Evolutionary conservation across 2,888 invertebrate genomes (phyloP).

Genomic region (Leuctra nigra): DNA sequence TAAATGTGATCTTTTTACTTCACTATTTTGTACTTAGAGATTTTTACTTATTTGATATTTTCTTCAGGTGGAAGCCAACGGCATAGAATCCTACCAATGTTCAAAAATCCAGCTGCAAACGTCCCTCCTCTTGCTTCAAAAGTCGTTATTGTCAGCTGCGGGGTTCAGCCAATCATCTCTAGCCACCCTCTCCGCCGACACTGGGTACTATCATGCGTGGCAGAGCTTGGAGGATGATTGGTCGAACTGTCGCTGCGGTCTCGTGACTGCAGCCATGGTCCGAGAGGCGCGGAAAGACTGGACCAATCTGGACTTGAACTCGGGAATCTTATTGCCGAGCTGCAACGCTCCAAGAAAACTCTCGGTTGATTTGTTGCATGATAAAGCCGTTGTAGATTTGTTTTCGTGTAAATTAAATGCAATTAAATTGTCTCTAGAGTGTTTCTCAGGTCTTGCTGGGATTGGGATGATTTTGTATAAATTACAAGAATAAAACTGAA

Average conservation of each 20-base stretch:
- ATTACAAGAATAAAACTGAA: no score
- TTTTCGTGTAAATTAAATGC: slow-evolving; percentile 22
- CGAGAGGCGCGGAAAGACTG: not conserved
- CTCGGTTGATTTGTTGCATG: not conserved
- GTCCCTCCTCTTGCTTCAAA: slow-evolving; percentile 20
- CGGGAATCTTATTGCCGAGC: not conserved
- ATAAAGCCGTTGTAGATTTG: slow-evolving; percentile 17
- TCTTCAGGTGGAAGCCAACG: no score
- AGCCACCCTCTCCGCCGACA: slow-evolving; percentile 9
- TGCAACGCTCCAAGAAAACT: not conserved
- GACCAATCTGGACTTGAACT: not conserved
- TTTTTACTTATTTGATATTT: no score
- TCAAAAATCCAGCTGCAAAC: slow-evolving; percentile 18
- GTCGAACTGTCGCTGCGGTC: slow-evolving; percentile 18
- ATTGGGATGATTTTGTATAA: slow-evolving; percentile 21
- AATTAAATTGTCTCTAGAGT: slow-evolving; percentile 19
- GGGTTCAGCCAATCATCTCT: slow-evolving; percentile 4
- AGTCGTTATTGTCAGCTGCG: slow-evolving; percentile 18
- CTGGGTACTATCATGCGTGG: slow-evolving; percentile 23
- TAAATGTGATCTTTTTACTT: no score
- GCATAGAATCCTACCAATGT: no score
- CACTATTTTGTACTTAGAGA: no score
- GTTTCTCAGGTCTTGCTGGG: slow-evolving; percentile 14
- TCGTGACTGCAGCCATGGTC: slow-evolving; percentile 17
- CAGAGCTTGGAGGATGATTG: not conserved